These are phyloP conservation scores for Drosophila sechellia DNA, from an alignment of 1,140 invertebrate species.

Conservation along the genomic window DNA sequence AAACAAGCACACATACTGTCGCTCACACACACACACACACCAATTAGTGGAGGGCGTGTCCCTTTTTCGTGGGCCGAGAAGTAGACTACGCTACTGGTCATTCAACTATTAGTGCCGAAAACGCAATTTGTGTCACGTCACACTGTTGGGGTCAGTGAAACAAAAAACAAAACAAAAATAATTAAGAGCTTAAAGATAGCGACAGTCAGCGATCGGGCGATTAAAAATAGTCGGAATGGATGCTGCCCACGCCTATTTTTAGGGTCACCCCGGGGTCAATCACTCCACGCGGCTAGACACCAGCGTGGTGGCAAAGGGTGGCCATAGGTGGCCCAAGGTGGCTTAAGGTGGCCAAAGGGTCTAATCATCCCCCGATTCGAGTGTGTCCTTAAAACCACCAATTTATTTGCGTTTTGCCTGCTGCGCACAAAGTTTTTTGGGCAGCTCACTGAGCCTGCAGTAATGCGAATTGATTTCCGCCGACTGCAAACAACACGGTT, in stretches of 20 bases:
- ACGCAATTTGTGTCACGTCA: slow-evolving; percentile 65
- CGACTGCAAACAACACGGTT: slow-evolving; percentile 32
- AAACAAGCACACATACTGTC: slow-evolving; percentile 40
- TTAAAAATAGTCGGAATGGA: slow-evolving; percentile 56
- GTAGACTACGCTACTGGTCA: slow-evolving; percentile 38
- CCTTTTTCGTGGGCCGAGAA: slow-evolving; percentile 45
- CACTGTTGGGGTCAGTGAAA: slow-evolving; percentile 20
- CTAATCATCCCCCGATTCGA: slow-evolving; percentile 46
- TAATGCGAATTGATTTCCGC: slow-evolving; percentile 77
- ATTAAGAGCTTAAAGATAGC: slow-evolving; percentile 53
- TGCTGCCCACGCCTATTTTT: slow-evolving; percentile 48
- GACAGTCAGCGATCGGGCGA: slow-evolving; percentile 28
- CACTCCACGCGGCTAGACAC: slow-evolving; percentile 51
- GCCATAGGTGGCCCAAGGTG: not conserved
- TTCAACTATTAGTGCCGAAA: slow-evolving; percentile 39
- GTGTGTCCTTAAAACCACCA: slow-evolving; percentile 49
- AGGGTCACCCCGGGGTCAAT: slow-evolving; percentile 57
- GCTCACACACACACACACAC: slow-evolving; percentile 14
- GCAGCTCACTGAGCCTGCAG: slow-evolving; percentile 68
- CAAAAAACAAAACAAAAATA: slow-evolving; percentile 34
- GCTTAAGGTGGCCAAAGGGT: not conserved
- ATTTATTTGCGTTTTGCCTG: slow-evolving; percentile 68
- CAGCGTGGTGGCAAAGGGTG: not conserved
- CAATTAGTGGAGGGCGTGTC: slow-evolving; percentile 74
- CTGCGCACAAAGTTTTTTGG: slow-evolving; percentile 58